Evolutionary conservation across 2,888 invertebrate genomes (phyloP), one percentile per base, ranked within the genome.

Genomic region (Ormia ochracea): DNA sequence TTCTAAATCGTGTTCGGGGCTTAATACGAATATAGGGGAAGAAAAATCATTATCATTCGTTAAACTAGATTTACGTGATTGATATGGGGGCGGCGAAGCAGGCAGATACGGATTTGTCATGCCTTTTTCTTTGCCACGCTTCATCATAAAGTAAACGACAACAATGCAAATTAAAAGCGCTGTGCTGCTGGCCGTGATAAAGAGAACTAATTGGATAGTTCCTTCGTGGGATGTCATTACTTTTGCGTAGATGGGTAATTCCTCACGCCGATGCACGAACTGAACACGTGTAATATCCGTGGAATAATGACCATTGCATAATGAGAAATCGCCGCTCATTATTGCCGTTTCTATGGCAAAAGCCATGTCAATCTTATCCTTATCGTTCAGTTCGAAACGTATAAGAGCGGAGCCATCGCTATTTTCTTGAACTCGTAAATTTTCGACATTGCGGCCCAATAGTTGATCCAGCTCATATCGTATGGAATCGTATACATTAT

Each of bases 311-410:
- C 88, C 89, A 23, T 83, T 82, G 1, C 85, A 87, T 7, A 90
- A 74, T 0, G 86, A 82, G 17, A 90, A 83, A 48, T 84, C 84
- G 10, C 87, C 87, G 33, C 85, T 81, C 84, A 91, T 90, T 83
- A 95, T 94, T 91, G 94, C 91, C 88, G 94, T 93, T 88, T 96
- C 96, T 50, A 96, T 91, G 84, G 94, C 92, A 86, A 94, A 96
- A 0, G 95, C 94, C 41, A 94, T 91, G 86, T 96, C 96, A 0
- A 95, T 93, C 84, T 96, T 95, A 82, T 93, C 92, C 1, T 92
- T 91, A 4, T 95, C 95, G 72, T 93, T 91, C 4, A 96, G 90
- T 52, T 93, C 91, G 69, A 94, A 94, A 33, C 92, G 91, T n/a
- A 92, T 88, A 36, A 90, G 90, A 0, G 91, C 89, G 0, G 86